phyloP scores from a whole-genome alignment of 2,113 vertebrate genomes.

The Ardeotis arabs region DNA sequence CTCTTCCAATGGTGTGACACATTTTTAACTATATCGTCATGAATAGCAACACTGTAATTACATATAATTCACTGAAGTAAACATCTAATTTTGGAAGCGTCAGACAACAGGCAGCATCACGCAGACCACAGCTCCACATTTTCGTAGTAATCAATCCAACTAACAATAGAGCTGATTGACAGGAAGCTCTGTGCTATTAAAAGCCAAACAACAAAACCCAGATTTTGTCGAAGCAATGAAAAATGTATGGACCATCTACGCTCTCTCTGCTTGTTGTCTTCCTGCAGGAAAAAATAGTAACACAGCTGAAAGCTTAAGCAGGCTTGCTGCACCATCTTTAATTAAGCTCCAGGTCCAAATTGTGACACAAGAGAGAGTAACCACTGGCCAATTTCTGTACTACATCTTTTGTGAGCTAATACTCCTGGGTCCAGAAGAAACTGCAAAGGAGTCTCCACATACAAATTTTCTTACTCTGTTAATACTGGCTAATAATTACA shows the following conservation, averaged over 20 bases:
- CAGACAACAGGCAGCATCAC: constrained; percentile 38
- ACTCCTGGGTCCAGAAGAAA: neutral
- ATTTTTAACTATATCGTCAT: neutral
- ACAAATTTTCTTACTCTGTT: neutral
- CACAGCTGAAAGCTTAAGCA: neutral
- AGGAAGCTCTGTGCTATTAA: neutral
- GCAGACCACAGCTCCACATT: neutral
- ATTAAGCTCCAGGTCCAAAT: neutral
- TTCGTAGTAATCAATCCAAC: neutral
- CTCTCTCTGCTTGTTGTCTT: neutral
- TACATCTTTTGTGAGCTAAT: neutral
- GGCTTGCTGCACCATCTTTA: neutral
- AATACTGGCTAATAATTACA: neutral
- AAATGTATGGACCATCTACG: neutral
- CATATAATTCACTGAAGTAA: constrained; percentile 31
- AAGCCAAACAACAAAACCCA: neutral
- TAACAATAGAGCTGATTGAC: constrained; percentile 46
- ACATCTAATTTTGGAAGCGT: constrained; percentile 42
- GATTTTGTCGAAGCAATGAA: neutral
- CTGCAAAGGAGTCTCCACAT: neutral
- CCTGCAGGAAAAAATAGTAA: neutral
- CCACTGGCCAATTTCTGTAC: neutral
- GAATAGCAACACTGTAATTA: constrained; percentile 43
- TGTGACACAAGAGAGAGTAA: neutral
- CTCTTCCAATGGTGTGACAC: neutral